Evolutionary conservation across 2,888 invertebrate genomes (phyloP).

Genomic region (Drosophila robusta): DNA sequence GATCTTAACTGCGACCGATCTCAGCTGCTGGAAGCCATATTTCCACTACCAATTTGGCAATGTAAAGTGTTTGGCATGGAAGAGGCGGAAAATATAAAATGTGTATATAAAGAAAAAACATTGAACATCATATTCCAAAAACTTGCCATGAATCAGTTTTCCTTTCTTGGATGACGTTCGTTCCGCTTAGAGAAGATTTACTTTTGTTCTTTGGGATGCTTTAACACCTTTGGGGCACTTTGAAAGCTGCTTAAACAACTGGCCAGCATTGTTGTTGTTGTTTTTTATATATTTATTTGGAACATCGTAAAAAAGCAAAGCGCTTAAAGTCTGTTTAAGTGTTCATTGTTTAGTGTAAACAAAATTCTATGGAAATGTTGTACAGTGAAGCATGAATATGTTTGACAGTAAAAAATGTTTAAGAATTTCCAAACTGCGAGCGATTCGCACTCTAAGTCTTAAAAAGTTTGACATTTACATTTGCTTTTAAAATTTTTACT

Average conservation of each 20-base stretch:
- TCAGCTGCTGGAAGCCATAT: neutral
- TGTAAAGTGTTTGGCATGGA: conserved; percentile 34
- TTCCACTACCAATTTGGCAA: conserved; percentile 44
- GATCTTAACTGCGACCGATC: conserved; percentile 32
- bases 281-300: conserved; percentile 68
- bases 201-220: conserved; percentile 8
- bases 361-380: conserved; percentile 28
- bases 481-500: no score
- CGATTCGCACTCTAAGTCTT: no score
- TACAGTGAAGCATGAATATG: conserved; percentile 26
- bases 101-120: conserved; percentile 14
- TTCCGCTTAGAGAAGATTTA: neutral
- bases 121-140: conserved; percentile 39
- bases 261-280: conserved; percentile 36
- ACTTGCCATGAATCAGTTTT: conserved; percentile 54
- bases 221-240: conserved; percentile 63
- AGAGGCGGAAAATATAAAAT: neutral
- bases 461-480: no score
- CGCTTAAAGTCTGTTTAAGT: conserved; percentile 75
- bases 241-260: conserved; percentile 42
- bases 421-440: neutral
- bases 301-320: conserved; percentile 67
- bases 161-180: conserved; percentile 18
- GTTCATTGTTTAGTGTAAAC: conserved; percentile 72
- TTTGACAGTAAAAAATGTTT: neutral